phyloP scores from a whole-genome alignment of 2,113 vertebrate species.

The Pelvicachromis taeniatus region DNA sequence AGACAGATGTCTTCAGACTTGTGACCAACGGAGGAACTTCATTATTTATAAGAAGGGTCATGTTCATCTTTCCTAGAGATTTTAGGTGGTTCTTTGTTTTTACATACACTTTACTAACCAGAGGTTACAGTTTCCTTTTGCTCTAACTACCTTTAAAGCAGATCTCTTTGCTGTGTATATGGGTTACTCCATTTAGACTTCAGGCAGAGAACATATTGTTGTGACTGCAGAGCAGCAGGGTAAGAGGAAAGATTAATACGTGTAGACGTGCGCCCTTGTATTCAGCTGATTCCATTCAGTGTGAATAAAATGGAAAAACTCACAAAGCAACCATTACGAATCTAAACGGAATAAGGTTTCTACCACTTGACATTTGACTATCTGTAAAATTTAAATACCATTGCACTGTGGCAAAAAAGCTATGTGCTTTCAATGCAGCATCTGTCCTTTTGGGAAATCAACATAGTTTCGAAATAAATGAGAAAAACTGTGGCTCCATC shows the following conservation, averaged over 20 bases:
- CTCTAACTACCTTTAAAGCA: neutral
- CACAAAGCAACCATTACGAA: neutral
- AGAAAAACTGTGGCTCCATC: neutral
- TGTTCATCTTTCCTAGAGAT: neutral
- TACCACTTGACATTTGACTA: neutral
- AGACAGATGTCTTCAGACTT: constrained; percentile 8
- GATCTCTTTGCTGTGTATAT: neutral
- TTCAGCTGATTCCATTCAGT: neutral
- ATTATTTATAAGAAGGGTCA: neutral
- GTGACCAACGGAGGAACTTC: neutral
- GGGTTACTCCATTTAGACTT: neutral
- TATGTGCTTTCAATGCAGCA: neutral
- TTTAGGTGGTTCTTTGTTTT: neutral
- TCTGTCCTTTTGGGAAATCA: neutral
- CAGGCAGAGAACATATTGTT: neutral
- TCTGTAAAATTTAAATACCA: neutral
- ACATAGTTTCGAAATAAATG: neutral
- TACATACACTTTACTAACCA: neutral
- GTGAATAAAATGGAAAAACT: neutral
- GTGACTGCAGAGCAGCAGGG: neutral
- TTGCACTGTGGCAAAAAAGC: neutral
- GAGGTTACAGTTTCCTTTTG: neutral
- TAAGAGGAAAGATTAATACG: neutral
- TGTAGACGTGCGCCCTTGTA: neutral
- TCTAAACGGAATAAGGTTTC: neutral